A percentile compares a stretch with the other conserved stretches of the same genome.
Evolutionary conservation across 2,113 vertebrate genomes (phyloP).

Genomic region (Chlamydotis undulata): DNA sequence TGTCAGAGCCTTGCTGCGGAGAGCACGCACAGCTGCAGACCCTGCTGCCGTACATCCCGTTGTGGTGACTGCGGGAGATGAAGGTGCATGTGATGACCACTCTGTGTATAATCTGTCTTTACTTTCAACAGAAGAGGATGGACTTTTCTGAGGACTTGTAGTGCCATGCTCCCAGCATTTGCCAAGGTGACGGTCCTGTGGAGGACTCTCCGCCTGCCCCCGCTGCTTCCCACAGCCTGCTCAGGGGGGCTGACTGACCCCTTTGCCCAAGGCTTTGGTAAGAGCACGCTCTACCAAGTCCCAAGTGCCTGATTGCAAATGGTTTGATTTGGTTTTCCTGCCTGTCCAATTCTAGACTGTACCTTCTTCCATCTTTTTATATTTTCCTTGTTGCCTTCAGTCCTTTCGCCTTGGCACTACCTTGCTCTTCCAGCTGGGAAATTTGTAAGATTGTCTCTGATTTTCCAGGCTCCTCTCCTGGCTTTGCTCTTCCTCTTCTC

Average conservation of each 20-base stretch:
- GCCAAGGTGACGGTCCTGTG: background rate
- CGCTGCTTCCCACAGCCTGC: background rate
- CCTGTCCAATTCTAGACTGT: background rate
- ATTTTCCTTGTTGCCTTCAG: background rate
- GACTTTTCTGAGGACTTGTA: background rate
- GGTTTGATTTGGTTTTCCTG: background rate
- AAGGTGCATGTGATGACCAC: background rate
- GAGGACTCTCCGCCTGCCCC: background rate
- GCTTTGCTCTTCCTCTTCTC: background rate
- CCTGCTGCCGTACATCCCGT: accelerated
- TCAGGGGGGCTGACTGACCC: background rate
- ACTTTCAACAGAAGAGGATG: background rate
- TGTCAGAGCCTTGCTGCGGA: background rate
- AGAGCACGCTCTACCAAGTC: accelerated
- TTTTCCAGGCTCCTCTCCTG: background rate
- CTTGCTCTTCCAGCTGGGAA: background rate
- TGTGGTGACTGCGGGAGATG: background rate
- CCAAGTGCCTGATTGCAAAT: background rate
- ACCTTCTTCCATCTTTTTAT: background rate
- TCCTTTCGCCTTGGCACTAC: background rate
- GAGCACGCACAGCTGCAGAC: background rate
- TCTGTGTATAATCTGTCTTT: background rate
- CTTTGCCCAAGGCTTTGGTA: background rate
- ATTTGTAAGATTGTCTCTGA: background rate
- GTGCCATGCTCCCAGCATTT: background rate